Evolutionary conservation across 1,140 invertebrate species (phyloP), one percentile per base, ranked within the genome.

Genomic region (Zaprionus lachaisei): DNA sequence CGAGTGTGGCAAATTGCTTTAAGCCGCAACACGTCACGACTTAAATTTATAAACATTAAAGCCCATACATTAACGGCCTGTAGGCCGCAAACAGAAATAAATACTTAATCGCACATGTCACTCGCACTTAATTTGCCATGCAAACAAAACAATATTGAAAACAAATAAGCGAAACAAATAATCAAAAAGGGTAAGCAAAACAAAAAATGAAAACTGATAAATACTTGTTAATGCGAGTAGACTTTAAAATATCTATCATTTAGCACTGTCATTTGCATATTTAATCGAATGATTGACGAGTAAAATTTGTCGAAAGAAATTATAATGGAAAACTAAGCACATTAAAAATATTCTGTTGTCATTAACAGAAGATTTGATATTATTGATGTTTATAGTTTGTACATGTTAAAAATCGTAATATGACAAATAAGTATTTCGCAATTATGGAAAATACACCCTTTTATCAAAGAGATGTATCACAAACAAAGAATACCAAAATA

Each of bases 61-160:
- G 79, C 64, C 70, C 47, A 12, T 11, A 20, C n/a, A 24, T 58
- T 67, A 67, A 44, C 78, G 11, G 58, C 72, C 71, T 55, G 70
- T 74, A 15, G 51, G 58, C 72, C 54, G 20, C 57, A 80, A 77
- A 58, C 65, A 70, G 55, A 79, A 65, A 69, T 41, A 68, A 61
- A 72, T 71, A 75, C 68, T 72, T 85, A 90, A 91, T 90, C 86
- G 73, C 79, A 75, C 62, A 82, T 90, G 85, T 90, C 86, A 90
- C 62, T 68, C 69, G 70, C 65, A 73, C 82, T 85, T 85, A 75
- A 90, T 90, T 76, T 82, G 15, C 28, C 49, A 76, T 66, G 70
- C 81, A 90, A 89, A 90, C 81, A 90, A 81, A 81, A 83, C 70
- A 80, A 78, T 56, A 89, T 75, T 78, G 73, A 58, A 60, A 71